phyloP scores from a whole-genome alignment of 1,140 invertebrate genomes.

The Drosophila rhopaloa region DNA sequence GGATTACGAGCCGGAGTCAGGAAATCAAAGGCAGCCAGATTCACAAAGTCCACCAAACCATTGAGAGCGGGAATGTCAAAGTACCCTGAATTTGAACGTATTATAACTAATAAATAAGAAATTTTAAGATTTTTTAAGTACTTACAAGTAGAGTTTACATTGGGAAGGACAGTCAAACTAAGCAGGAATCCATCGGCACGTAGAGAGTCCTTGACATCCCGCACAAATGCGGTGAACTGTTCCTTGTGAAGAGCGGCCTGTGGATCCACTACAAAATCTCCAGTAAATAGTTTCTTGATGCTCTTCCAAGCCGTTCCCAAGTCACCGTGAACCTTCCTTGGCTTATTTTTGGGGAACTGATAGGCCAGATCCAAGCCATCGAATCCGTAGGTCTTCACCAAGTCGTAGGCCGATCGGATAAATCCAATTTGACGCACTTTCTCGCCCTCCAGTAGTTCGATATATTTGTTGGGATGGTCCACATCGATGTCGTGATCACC shows the following conservation, averaged over 20 bases:
- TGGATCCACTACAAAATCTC: slow-evolving; percentile 89
- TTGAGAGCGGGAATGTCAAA: slow-evolving; percentile 90
- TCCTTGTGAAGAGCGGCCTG: slow-evolving; percentile 91
- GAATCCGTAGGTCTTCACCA: slow-evolving; percentile 91
- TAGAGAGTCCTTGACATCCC: slow-evolving; percentile 89
- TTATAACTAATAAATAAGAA: too few species aligned
- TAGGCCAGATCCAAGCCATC: slow-evolving; percentile 94
- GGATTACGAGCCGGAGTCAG: slow-evolving; percentile 90
- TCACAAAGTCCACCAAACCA: slow-evolving; percentile 92
- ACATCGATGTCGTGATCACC: slow-evolving; percentile 88
- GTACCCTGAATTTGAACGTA: slow-evolving; percentile 87
- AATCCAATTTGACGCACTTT: slow-evolving; percentile 89
- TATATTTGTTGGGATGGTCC: slow-evolving; percentile 79
- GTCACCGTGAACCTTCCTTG: slow-evolving; percentile 89
- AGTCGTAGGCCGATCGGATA: slow-evolving; percentile 88
- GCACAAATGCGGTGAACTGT: slow-evolving; percentile 90
- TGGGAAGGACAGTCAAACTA: slow-evolving; percentile 90
- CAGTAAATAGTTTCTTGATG: slow-evolving; percentile 90
- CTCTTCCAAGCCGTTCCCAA: slow-evolving; percentile 89
- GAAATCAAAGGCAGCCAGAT: slow-evolving; percentile 92
- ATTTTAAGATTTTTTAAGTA: not conserved
- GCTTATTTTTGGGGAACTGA: slow-evolving; percentile 92
- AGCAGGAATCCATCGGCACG: slow-evolving; percentile 88
- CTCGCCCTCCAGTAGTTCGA: slow-evolving; percentile 88
- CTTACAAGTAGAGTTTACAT: slow-evolving; percentile 90